phyloP scores from a whole-genome alignment of 2,113 vertebrate genomes.

The Chlorodrepanis virens region DNA sequence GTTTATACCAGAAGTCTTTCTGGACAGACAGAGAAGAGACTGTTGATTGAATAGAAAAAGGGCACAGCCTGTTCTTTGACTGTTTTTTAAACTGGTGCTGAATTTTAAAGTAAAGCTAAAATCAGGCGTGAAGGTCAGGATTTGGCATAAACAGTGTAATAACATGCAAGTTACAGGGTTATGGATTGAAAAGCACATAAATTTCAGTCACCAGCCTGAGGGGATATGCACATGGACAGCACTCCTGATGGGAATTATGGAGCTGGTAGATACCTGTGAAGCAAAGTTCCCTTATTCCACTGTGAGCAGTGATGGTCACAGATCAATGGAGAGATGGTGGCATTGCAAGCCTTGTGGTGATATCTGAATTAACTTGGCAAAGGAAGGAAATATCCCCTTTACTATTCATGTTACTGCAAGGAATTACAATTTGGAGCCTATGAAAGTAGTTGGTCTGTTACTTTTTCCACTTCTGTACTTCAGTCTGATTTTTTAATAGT shows the following conservation, averaged over 20 bases:
- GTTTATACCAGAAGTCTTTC: background rate
- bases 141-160: background rate
- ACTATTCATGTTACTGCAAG: background rate
- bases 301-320: background rate
- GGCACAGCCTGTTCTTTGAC: background rate
- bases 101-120: background rate
- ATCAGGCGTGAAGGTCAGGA: background rate
- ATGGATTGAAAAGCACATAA: background rate
- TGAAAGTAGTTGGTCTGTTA: background rate
- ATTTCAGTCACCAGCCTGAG: background rate
- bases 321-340: background rate
- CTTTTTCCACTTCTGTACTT: background rate
- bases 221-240: background rate
- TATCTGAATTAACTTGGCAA: background rate
- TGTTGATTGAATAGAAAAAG: background rate
- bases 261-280: background rate
- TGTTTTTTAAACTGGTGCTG: background rate
- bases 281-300: background rate
- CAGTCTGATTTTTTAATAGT: background rate
- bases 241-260: background rate
- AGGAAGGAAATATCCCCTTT: background rate
- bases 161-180: background rate
- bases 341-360: background rate
- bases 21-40: background rate
- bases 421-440: background rate